Evolutionary conservation across 2,797 vertebrate species (phyloP).

Genomic region (Rhabdomys pumilio): DNA sequence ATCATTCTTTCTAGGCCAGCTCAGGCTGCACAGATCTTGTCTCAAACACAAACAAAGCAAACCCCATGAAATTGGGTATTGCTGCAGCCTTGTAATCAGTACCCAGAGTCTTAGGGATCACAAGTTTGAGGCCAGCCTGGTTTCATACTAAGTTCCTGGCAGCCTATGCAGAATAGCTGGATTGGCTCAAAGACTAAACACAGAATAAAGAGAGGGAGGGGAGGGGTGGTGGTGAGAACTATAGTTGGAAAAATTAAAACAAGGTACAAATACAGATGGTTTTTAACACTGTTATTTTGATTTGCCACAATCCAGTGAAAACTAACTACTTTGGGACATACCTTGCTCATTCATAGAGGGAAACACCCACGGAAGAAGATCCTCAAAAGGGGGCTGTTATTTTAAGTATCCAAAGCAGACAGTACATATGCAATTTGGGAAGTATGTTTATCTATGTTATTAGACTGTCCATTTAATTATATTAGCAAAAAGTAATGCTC

Average conservation of each 20-base stretch:
- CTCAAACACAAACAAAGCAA: not conserved
- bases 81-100: not conserved
- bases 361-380: not conserved
- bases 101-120: not conserved
- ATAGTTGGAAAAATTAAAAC: slow-evolving; percentile 19
- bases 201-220: too few species aligned
- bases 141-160: not conserved
- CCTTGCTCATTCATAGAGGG: not conserved
- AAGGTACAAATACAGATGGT: slow-evolving; percentile 32
- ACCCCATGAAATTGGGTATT: not conserved
- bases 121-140: not conserved
- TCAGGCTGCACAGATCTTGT: not conserved
- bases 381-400: slow-evolving; percentile 35
- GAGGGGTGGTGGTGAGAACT: not conserved
- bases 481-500: slow-evolving; percentile 60
- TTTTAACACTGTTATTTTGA: slow-evolving; percentile 45
- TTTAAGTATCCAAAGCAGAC: slow-evolving; percentile 56
- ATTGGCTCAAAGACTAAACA: not conserved
- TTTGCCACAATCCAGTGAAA: slow-evolving; percentile 3
- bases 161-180: not conserved
- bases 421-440: not conserved
- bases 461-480: slow-evolving; percentile 52
- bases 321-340: slow-evolving; percentile 14
- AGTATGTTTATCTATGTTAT: slow-evolving; percentile 30
- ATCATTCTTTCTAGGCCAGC: not conserved